Conservation (phyloP, 2,888 invertebrate species). For the Panzeria rudis region DNA sequence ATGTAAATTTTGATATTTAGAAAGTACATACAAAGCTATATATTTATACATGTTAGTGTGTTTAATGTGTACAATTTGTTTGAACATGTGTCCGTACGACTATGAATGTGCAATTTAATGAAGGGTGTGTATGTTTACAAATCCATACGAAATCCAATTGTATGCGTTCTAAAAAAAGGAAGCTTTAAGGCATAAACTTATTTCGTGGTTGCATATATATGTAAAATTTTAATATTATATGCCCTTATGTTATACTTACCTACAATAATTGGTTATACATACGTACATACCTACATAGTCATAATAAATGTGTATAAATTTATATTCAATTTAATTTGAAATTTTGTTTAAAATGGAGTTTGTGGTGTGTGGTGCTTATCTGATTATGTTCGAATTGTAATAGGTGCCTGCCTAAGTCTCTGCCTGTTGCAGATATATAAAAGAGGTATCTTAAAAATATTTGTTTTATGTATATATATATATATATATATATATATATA, state of each 20-base stretch:
- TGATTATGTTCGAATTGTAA: constrained; percentile 32
- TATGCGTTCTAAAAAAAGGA: constrained; percentile 12
- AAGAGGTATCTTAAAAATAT: constrained; percentile 15
- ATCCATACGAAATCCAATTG: constrained; percentile 27
- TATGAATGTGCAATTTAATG: constrained; percentile 8
- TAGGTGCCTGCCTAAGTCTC: neutral
- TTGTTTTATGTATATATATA: too few relatives aligned
- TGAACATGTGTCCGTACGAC: neutral
- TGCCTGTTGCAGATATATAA: neutral
- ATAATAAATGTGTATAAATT: neutral
- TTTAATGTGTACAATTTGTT: neutral
- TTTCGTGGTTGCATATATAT: constrained; percentile 5
- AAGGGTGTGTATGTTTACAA: constrained; percentile 26
- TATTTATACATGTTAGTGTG: neutral
- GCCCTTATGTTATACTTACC: neutral
- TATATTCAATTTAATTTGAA: constrained; percentile 35
- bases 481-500: too few relatives aligned
- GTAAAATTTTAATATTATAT: constrained; percentile 34
- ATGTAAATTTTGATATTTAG: constrained; percentile 69
- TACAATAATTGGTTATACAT: neutral
- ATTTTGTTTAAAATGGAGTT: constrained; percentile 38
- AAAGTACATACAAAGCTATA: constrained; percentile 5
- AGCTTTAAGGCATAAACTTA: constrained; percentile 47
- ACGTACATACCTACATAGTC: neutral
- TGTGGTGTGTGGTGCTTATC: constrained; percentile 40